Evolutionary conservation across 2,888 invertebrate genomes (phyloP).

Genomic region (Linnaemya vulpina): DNA sequence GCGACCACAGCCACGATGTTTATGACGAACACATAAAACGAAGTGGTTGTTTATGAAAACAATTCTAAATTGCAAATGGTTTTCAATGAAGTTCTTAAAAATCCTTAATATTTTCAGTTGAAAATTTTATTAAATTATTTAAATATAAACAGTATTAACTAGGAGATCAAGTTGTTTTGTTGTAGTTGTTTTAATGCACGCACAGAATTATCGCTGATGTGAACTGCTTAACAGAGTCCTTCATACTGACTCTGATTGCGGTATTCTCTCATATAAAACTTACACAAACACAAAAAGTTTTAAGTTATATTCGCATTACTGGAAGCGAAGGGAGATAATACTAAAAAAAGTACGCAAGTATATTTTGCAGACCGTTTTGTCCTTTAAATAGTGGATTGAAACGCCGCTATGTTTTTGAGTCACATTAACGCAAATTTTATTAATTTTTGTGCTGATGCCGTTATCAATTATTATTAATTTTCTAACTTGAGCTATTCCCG

Average conservation of each 20-base stretch:
- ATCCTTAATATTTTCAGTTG: neutral
- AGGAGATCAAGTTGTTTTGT: neutral
- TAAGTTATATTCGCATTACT: neutral
- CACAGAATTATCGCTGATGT: slow-evolving; percentile 46
- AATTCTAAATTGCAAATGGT: slow-evolving; percentile 21
- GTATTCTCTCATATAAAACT: slow-evolving; percentile 45
- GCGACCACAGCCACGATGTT: slow-evolving; percentile 63
- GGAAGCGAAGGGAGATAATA: slow-evolving; percentile 24
- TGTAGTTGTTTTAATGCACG: slow-evolving; percentile 22
- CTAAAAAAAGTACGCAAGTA: slow-evolving; percentile 14
- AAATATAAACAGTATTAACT: slow-evolving; percentile 10
- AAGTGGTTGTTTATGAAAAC: slow-evolving; percentile 58
- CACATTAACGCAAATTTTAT: no score
- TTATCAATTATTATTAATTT: no score
- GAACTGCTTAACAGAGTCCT: slow-evolving; percentile 68
- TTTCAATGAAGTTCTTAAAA: slow-evolving; percentile 13
- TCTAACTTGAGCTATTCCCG: no score
- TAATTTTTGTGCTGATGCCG: no score
- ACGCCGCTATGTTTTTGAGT: no score
- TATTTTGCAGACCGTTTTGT: no score
- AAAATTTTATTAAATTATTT: slow-evolving; percentile 10
- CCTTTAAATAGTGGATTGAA: no score
- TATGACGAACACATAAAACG: slow-evolving; percentile 64
- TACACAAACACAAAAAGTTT: slow-evolving; percentile 47
- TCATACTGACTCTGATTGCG: slow-evolving; percentile 66